Evolutionary conservation across 2,888 invertebrate species (phyloP).

Genomic region (Drosophila meridionalis): DNA sequence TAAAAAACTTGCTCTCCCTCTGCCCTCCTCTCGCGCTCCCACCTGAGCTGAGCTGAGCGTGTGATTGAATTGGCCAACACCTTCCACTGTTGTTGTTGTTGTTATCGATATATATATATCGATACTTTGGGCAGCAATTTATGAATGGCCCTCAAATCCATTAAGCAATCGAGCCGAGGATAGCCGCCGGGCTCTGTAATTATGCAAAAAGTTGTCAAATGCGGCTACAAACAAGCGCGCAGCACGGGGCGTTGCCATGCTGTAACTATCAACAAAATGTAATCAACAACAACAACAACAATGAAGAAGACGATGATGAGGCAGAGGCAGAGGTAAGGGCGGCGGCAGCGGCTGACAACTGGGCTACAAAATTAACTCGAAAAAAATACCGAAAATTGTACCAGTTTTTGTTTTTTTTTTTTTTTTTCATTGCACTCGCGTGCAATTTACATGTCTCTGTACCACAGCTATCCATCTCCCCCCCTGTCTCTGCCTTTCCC

Average conservation of each 20-base stretch:
- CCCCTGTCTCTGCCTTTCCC: neutral
- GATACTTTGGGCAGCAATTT: conserved; percentile 56
- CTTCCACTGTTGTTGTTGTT: conserved; percentile 31
- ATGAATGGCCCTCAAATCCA: conserved; percentile 64
- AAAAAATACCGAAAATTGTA: conserved; percentile 56
- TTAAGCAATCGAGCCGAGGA: conserved; percentile 7
- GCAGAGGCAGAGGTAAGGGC: neutral
- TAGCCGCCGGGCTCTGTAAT: conserved; percentile 40
- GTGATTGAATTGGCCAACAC: conserved; percentile 75
- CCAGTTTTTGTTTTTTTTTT: conserved; percentile 54
- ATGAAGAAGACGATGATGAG: neutral
- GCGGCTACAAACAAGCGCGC: conserved; percentile 34
- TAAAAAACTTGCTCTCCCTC: too few relatives aligned
- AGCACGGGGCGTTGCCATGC: conserved; percentile 36
- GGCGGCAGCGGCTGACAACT: conserved; percentile 1
- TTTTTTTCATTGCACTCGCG: neutral
- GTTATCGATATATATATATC: conserved; percentile 43
- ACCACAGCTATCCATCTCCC: conserved; percentile 1
- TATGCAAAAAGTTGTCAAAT: conserved; percentile 80
- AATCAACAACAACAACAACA: conserved; percentile 57
- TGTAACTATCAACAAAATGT: conserved; percentile 74
- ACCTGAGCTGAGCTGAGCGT: conserved; percentile 26
- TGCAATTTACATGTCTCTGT: conserved; percentile 83
- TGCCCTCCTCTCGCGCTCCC: accelerated
- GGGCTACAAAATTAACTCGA: conserved; percentile 21